Conservation (phyloP, 2,113 vertebrate species). For the Podarcis cretensis region DNA sequence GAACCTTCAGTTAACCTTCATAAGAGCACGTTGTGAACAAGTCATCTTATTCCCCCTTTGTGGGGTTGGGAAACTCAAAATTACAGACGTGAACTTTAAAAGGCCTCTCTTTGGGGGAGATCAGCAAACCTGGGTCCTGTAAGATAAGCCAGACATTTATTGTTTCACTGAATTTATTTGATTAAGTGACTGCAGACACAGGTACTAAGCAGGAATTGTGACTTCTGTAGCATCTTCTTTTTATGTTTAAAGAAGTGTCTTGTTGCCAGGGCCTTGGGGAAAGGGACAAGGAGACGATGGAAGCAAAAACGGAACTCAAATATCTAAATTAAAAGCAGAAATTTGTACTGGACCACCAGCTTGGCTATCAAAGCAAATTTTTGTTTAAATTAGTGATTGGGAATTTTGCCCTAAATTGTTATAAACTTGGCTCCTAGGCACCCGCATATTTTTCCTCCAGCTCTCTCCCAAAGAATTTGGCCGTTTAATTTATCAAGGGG, state of each 20-base stretch:
- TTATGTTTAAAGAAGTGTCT: not conserved
- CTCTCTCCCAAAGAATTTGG: constrained; percentile 25
- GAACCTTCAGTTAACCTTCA: not conserved
- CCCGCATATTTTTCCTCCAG: constrained; percentile 33
- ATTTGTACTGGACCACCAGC: not conserved
- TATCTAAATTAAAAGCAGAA: constrained; percentile 32
- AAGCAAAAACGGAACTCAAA: not conserved
- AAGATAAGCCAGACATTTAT: not conserved
- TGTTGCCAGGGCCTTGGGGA: not conserved
- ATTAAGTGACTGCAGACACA: not conserved
- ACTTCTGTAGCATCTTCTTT: rapidly evolving
- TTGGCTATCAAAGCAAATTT: constrained; percentile 13
- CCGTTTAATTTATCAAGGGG: constrained; percentile 15
- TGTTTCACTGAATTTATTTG: not conserved
- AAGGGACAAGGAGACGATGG: not conserved
- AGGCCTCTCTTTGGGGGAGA: not conserved
- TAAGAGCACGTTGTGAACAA: not conserved
- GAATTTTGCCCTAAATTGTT: constrained; percentile 37
- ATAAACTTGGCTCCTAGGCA: not conserved
- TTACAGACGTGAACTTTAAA: not conserved
- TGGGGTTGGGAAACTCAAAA: constrained; percentile 5
- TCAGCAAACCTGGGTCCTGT: not conserved
- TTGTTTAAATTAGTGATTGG: constrained; percentile 19
- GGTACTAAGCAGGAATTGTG: not conserved
- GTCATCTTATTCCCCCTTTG: not conserved